Evolutionary conservation across 2,797 vertebrate genomes (phyloP).

Genomic region (Muscicapa striata): DNA sequence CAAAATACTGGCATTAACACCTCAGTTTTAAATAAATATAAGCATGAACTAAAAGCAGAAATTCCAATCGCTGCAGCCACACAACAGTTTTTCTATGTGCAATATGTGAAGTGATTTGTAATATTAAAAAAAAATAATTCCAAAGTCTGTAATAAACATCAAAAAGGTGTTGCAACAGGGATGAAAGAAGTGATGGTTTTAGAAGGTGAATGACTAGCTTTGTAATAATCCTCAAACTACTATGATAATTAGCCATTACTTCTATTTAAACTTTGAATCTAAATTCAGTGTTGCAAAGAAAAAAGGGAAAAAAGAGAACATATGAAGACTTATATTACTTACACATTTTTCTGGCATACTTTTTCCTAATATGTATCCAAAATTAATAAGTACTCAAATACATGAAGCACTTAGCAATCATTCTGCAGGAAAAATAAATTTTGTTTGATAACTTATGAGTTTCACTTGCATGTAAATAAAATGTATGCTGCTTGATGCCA

Average conservation of each 20-base stretch:
- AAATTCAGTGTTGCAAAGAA: neutral
- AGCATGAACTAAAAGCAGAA: slow-evolving; percentile 3
- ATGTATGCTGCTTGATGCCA: neutral
- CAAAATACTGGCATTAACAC: slow-evolving; percentile 61
- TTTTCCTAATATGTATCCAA: neutral
- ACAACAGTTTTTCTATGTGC: neutral
- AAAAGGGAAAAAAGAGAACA: neutral
- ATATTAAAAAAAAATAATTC: neutral
- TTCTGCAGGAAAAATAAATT: neutral
- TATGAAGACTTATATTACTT: neutral
- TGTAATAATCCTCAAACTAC: neutral
- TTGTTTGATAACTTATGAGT: neutral
- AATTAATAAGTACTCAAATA: neutral
- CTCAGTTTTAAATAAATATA: slow-evolving; percentile 43
- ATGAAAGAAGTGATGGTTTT: slow-evolving; percentile 1
- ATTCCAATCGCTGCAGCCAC: neutral
- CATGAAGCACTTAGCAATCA: neutral
- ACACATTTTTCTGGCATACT: neutral
- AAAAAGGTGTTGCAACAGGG: neutral
- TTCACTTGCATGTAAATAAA: neutral
- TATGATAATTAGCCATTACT: neutral
- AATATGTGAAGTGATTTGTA: neutral
- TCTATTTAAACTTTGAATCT: neutral
- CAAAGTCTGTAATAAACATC: neutral
- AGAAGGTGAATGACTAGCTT: slow-evolving; percentile 2